A percentile compares a stretch with the other conserved stretches of the same genome.
These are phyloP conservation scores for Itoplectis maculator DNA, from an alignment of 2,888 invertebrate species.

Conservation along the genomic window DNA sequence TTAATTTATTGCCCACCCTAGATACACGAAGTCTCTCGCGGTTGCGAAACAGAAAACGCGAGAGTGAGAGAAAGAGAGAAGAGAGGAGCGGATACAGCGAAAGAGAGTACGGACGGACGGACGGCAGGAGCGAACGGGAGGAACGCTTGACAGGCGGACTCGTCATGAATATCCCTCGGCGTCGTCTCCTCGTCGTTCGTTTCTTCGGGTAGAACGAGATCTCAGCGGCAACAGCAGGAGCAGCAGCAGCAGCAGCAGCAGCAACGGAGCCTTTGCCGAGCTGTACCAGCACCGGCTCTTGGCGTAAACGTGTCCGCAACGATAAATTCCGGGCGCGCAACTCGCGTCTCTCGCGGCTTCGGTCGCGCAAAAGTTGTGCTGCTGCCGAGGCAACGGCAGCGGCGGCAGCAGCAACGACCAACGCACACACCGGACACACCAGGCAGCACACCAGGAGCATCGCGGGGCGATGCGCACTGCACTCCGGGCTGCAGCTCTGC, in stretches of 20 bases:
- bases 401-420: not conserved
- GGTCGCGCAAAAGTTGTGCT: constrained; percentile 59
- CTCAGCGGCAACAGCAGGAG: constrained; percentile 50
- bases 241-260: constrained; percentile 49
- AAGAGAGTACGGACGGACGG: no score
- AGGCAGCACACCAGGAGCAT: no score
- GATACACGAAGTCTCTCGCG: constrained; percentile 46
- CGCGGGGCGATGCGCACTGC: constrained; percentile 33
- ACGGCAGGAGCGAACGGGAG: constrained; percentile 47
- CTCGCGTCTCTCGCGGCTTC: constrained; percentile 61
- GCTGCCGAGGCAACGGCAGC: not conserved
- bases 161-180: constrained; percentile 64
- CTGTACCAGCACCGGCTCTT: constrained; percentile 64
- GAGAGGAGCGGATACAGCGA: no score
- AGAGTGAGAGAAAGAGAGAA: constrained; percentile 49
- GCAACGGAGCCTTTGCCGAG: constrained; percentile 29
- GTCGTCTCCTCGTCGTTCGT: constrained; percentile 41
- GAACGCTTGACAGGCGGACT: constrained; percentile 46
- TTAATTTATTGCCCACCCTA: constrained; percentile 63
- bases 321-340: constrained; percentile 65
- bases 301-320: constrained; percentile 65
- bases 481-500: not conserved
- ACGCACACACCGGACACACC: constrained; percentile 50
- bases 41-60: constrained; percentile 36
- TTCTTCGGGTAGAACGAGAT: constrained; percentile 59